Percentiles rank a stretch among this genome's conserved stretches.
Conservation (phyloP, 2,113 vertebrate genomes). For the Trinectes maculatus region DNA sequence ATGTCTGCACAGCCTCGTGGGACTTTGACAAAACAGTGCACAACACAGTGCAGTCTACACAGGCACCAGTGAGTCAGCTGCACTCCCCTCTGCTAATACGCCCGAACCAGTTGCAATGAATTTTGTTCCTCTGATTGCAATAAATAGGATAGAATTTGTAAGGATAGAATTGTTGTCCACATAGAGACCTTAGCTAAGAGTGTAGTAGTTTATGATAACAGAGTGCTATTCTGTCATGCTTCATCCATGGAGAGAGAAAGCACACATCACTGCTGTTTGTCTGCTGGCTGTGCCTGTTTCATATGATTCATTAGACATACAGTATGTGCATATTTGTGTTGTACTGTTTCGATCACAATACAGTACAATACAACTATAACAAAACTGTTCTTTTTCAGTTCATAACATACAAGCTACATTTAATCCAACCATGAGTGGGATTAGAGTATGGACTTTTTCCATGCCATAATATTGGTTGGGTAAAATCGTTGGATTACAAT, state of each 20-base stretch:
- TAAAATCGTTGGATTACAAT: constrained; percentile 52
- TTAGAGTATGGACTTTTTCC: no score
- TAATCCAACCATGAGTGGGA: no score
- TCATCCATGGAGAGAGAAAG: not conserved
- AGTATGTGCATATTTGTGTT: no score
- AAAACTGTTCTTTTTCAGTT: constrained; percentile 3
- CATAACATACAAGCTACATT: constrained; percentile 57
- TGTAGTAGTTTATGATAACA: not conserved
- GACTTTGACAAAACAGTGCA: not conserved
- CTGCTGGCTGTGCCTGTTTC: not conserved
- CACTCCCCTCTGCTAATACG: no score
- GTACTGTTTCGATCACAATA: no score
- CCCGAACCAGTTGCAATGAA: not conserved
- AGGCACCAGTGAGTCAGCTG: not conserved
- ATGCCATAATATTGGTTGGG: constrained; percentile 54
- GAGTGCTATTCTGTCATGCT: not conserved
- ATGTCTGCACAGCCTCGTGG: not conserved
- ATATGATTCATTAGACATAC: not conserved
- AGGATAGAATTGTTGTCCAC: no score
- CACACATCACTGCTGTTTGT: not conserved
- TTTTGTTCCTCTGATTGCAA: no score
- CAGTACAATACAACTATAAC: not conserved
- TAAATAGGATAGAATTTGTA: no score
- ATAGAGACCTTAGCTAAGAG: no score
- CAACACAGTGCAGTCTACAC: no score